Base-by-base conservation (phyloP, 1,140 invertebrate genomes). In the Bombyx mandarina region DNA sequence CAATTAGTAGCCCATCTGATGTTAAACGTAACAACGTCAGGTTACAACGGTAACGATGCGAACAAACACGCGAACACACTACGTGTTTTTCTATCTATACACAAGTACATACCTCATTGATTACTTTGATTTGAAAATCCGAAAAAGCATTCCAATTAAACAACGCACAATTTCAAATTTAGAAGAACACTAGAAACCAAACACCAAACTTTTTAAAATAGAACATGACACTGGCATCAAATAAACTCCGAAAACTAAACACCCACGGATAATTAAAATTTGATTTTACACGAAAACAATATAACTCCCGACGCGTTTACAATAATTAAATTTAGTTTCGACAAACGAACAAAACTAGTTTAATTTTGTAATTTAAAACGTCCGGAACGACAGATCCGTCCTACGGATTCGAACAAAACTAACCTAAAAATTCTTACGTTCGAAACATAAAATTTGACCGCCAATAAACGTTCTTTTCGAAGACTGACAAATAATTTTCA, bases 391-490 rank as follows among this genome's bases (percentile, higher is more conserved):
- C 61, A 61, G 56, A 56, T 62, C 65, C 63, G 58, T 48, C 68
- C 62, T 70, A 60, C 45, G 66, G 72, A 66, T 58, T 67, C 52
- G 61, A 66, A 65, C 67, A 50, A 77, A 79, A 84, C 81, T 83
- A 85, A 85, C 82, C 79, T 85, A 80, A 79, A 80, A 82, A 57
- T 48, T 60, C 47, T 12, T 45, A 26, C 62, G 62, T 54, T 42
- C 65, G 58, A 69, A 71, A 71, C 77, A 79, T 81, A 81, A 81
- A 80, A 73, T 79, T 83, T 85, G 79, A 80, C 78, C 77, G 75
- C 69, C 78, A 71, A 75, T 71, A 72, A 73, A 69, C 71, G 68
- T 35, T 56, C 54, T 65, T 73, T 70, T 71, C 67, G 67, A 73
- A 73, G 75, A 73, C 68, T 69, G 63, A 56, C 63, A 43, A 48